Percentiles rank a stretch among this genome's conserved stretches.
Evolutionary conservation across 2,797 vertebrate species (phyloP).

Genomic region (Manis pentadactyla): DNA sequence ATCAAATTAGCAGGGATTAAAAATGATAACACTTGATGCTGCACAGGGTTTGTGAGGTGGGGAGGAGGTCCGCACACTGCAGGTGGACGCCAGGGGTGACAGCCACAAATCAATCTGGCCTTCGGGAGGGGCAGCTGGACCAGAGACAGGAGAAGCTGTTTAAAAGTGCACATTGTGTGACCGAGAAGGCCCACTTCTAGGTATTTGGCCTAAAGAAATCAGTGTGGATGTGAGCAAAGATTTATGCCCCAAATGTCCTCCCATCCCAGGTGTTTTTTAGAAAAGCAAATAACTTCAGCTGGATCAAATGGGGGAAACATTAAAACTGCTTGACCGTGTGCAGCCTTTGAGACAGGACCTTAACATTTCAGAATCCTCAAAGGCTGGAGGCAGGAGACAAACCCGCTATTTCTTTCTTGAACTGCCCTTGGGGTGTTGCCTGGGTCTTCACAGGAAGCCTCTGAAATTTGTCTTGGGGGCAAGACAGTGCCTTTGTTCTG

Average conservation of each 20-base stretch:
- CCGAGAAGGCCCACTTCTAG: conserved; percentile 64
- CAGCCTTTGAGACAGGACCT: conserved; percentile 7
- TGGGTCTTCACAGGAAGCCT: conserved; percentile 29
- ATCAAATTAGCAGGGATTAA: conserved; percentile 75
- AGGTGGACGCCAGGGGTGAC: not conserved
- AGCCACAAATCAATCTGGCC: not conserved
- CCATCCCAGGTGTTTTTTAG: not conserved
- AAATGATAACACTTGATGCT: conserved; percentile 63
- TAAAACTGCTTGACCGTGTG: not conserved
- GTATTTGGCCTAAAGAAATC: conserved; percentile 59
- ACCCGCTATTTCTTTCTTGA: conserved; percentile 59
- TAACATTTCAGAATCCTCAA: conserved; percentile 70
- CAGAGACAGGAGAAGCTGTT: not conserved
- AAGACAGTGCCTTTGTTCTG: conserved; percentile 60
- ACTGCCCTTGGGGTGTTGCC: not conserved
- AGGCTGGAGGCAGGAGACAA: conserved; percentile 60
- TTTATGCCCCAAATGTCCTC: not conserved
- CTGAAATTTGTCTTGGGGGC: conserved; percentile 67
- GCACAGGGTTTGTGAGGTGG: not conserved
- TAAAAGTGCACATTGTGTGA: conserved; percentile 61
- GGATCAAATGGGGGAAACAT: not conserved
- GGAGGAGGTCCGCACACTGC: accelerated
- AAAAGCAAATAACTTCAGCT: conserved; percentile 57
- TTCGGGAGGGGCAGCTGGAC: not conserved
- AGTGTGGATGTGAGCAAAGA: conserved; percentile 58